Conservation (phyloP, 2,888 invertebrate genomes). For the Elysia crispata region DNA sequence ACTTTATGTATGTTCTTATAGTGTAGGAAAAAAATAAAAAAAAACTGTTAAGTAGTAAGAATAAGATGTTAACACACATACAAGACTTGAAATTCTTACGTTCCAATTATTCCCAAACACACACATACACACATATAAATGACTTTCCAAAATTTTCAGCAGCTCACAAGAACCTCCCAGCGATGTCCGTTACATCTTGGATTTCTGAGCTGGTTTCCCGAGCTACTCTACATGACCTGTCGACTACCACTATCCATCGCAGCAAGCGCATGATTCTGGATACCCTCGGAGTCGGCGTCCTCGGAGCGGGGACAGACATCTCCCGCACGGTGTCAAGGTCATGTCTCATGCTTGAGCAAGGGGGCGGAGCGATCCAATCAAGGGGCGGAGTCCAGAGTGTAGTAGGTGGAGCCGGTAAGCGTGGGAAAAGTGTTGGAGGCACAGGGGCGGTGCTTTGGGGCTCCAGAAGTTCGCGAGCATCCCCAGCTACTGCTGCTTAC, state of each 20-base stretch:
- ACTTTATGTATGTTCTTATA: no score
- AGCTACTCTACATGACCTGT: constrained; percentile 54
- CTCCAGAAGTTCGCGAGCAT: constrained; percentile 30
- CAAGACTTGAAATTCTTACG: no score
- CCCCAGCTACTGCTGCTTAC: constrained; percentile 56
- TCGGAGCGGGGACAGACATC: constrained; percentile 60
- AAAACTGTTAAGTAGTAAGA: no score
- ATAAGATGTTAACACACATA: no score
- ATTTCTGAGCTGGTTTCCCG: constrained; percentile 57
- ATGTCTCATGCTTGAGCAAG: constrained; percentile 33
- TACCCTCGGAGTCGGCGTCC: constrained; percentile 57
- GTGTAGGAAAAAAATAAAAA: no score
- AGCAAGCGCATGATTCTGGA: constrained; percentile 66
- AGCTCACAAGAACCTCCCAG: constrained; percentile 47
- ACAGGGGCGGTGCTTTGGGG: constrained; percentile 45
- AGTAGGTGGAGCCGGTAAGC: constrained; percentile 15
- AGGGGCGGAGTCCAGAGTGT: neutral
- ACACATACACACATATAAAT: no score
- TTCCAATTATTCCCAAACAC: no score
- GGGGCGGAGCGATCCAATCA: neutral
- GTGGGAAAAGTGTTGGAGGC: no score
- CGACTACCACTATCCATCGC: constrained; percentile 55
- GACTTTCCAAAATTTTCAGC: no score
- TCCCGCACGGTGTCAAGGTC: constrained; percentile 54
- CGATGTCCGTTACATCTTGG: constrained; percentile 55